Evolutionary conservation across 2,888 invertebrate genomes (phyloP).

Genomic region (Polylopha cassiicola): DNA sequence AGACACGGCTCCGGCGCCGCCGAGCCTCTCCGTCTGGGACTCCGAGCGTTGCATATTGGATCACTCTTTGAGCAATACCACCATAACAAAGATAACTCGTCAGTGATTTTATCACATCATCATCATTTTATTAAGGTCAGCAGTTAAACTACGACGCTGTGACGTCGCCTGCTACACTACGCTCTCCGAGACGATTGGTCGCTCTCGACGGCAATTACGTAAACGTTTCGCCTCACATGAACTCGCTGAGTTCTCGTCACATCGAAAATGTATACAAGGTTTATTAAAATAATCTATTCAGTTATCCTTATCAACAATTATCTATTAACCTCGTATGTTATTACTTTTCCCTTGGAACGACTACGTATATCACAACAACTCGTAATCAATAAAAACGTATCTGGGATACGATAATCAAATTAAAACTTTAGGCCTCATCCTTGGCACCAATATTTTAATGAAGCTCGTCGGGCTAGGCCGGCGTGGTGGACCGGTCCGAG

Average conservation of each 20-base stretch:
- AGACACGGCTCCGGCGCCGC: constrained; percentile 44
- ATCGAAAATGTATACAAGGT: too few relatives aligned
- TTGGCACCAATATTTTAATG: constrained; percentile 50
- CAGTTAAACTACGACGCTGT: constrained; percentile 29
- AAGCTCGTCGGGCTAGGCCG: constrained; percentile 41
- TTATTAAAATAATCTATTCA: constrained; percentile 23
- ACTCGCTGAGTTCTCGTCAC: constrained; percentile 1
- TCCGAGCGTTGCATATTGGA: constrained; percentile 72
- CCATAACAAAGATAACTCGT: constrained; percentile 33
- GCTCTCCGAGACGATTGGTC: constrained; percentile 30
- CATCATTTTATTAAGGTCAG: constrained; percentile 30
- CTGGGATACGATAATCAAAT: constrained; percentile 32
- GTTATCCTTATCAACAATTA: constrained; percentile 49
- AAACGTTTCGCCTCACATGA: constrained; percentile 26
- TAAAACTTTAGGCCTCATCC: constrained; percentile 39
- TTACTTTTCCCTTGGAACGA: constrained; percentile 34
- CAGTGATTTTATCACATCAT: constrained; percentile 28
- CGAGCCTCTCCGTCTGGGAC: constrained; percentile 77
- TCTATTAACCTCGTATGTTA: constrained; percentile 41
- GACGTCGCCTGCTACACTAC: constrained; percentile 24
- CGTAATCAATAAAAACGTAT: constrained; percentile 26
- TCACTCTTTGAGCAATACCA: constrained; percentile 34
- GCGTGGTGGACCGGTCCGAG: constrained; percentile 53
- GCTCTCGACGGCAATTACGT: constrained; percentile 35
- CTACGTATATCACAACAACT: constrained; percentile 28